Conservation (phyloP, 2,113 vertebrate genomes). For the Rallus limicola region DNA sequence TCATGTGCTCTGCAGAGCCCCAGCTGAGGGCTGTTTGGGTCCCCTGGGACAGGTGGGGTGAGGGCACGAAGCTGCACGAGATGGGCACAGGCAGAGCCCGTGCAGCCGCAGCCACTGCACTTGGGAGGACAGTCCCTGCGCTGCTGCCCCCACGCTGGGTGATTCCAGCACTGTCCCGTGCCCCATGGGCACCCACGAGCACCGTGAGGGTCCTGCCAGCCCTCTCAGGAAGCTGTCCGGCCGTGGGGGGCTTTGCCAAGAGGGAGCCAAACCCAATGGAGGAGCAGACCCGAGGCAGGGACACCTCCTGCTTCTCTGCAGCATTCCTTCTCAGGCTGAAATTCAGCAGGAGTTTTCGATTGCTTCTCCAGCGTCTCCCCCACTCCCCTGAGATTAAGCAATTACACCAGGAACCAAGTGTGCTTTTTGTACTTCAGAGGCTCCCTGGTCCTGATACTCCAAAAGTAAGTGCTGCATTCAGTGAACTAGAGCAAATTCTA, state of each 20-base stretch:
- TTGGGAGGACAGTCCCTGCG: neutral
- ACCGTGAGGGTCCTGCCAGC: neutral
- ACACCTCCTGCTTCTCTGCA: fast-evolving
- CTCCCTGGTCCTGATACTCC: fast-evolving
- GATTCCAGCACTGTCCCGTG: neutral
- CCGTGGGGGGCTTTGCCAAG: neutral
- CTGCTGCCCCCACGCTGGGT: fast-evolving
- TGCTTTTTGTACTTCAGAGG: neutral
- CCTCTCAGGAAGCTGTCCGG: neutral
- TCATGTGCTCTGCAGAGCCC: neutral
- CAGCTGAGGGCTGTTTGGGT: neutral
- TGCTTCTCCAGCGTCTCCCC: neutral
- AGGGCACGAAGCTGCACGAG: fast-evolving
- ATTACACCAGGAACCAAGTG: neutral
- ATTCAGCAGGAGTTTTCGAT: neutral
- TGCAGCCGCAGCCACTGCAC: neutral
- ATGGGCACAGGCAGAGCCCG: neutral
- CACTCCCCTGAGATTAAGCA: neutral
- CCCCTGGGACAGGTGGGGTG: neutral
- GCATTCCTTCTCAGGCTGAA: neutral
- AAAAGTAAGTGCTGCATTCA: neutral
- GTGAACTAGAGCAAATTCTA: neutral
- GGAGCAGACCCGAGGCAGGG: neutral
- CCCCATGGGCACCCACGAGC: neutral
- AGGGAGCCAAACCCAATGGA: neutral